These are phyloP conservation scores for Psophia crepitans DNA, from an alignment of 2,113 vertebrate genomes.

Conservation along the genomic window DNA sequence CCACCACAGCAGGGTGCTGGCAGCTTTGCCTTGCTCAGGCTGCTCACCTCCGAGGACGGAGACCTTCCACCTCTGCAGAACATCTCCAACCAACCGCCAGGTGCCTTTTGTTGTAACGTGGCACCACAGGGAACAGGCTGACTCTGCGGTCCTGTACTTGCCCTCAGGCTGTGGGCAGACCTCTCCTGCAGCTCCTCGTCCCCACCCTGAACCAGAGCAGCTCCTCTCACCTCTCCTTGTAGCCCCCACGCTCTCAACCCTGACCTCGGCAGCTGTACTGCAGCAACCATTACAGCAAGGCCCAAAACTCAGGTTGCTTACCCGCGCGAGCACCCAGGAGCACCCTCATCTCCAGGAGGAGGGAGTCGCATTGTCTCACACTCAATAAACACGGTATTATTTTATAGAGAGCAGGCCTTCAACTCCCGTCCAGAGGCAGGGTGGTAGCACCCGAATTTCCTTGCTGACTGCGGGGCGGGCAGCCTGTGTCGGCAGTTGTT, in stretches of 20 bases:
- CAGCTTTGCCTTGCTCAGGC: neutral
- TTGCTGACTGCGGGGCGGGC: rapidly evolving
- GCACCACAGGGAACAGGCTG: neutral
- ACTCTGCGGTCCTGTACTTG: neutral
- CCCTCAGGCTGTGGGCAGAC: neutral
- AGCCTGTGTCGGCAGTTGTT: rapidly evolving
- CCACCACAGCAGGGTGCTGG: neutral
- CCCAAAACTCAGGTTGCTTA: neutral
- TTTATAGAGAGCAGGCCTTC: neutral
- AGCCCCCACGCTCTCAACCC: neutral
- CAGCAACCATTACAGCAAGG: neutral
- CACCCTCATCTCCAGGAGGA: neutral
- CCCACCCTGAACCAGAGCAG: neutral
- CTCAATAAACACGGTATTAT: neutral
- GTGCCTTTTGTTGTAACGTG: neutral
- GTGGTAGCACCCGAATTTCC: neutral
- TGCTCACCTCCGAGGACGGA: neutral
- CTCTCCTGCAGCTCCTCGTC: neutral
- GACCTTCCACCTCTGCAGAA: neutral
- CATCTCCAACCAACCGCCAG: neutral
- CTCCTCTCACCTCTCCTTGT: neutral
- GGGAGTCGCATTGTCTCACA: neutral
- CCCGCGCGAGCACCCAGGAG: neutral
- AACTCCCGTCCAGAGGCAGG: rapidly evolving
- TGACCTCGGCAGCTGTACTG: neutral